These are phyloP conservation scores for Epistrophe grossulariae DNA, from an alignment of 2,888 invertebrate species.

Conservation along the genomic window DNA sequence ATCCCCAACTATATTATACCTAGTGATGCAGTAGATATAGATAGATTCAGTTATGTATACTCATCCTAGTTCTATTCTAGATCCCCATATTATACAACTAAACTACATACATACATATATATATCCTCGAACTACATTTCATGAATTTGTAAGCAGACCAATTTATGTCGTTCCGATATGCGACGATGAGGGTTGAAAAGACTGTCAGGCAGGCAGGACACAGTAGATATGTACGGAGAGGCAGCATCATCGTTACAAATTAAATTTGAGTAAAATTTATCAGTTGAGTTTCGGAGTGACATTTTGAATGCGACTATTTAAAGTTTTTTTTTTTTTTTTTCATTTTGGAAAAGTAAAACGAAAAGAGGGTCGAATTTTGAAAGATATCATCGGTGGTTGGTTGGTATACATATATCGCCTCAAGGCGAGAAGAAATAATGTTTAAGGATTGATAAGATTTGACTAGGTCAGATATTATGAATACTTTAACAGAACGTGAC, in stretches of 20 bases:
- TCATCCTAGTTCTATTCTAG: constrained; percentile 2
- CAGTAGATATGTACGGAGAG: neutral
- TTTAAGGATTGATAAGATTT: constrained; percentile 36
- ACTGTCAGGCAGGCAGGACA: constrained; percentile 50
- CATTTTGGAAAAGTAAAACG: neutral
- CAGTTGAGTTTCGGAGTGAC: constrained; percentile 63
- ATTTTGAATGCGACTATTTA: constrained; percentile 66
- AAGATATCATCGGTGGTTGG: constrained; percentile 16
- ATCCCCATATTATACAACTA: neutral
- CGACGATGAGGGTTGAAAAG: constrained; percentile 61
- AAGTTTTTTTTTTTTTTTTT: constrained; percentile 26
- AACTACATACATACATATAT: neutral
- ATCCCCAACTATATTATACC: neutral
- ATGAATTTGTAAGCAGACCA: constrained; percentile 71
- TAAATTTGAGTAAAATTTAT: constrained; percentile 72
- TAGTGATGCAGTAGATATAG: constrained; percentile 20
- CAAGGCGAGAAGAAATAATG: constrained; percentile 29
- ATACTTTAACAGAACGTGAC: constrained; percentile 27
- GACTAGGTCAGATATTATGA: constrained; percentile 42
- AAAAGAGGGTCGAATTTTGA: constrained; percentile 30
- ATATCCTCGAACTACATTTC: constrained; percentile 57
- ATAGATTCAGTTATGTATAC: constrained; percentile 39
- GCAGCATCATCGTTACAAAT: constrained; percentile 55
- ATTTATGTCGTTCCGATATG: constrained; percentile 69
- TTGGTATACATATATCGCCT: constrained; percentile 21